Base-by-base conservation (phyloP, 2,797 vertebrate species). In the Hydrolagus colliei region DNA sequence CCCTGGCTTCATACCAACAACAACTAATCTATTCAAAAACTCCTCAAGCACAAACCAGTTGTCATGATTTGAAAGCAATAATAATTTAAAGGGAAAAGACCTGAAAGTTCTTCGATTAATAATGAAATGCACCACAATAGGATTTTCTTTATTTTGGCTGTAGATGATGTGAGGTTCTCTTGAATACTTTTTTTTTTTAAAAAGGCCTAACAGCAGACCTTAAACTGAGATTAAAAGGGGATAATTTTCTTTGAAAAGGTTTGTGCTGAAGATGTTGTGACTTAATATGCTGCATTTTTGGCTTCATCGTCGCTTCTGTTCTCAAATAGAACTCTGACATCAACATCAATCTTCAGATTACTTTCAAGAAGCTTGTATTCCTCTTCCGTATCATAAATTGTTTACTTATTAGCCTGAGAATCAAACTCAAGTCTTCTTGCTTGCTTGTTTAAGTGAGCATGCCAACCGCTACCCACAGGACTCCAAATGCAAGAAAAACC, bases 1-100 rank as follows among this genome's bases (percentile, higher is more conserved):
- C 14, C 20, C n/a, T 63, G 20, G 11, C n/a, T 79, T 63, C 59
- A 22, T 79, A 79, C 62, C 12, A 63, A 62, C 78, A 63, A 63
- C 22, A 80, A 65, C 8, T 65, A 80, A 80, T 80, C 62, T 65
- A 18, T 80, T 80, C 61, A 80, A 35, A 80, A 65, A 22, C 9
- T 6, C 62, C 62, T 80, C 62, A 65, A 27, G 62, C 78, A 63
- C 13, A 35, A 80, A 35, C 22, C 35, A 65, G 62, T 32, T 63
- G 67, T 67, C n/a, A 32, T 80, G 32, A 80, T 13, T 67, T 27
- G 67, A 80, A 9, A 67, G 35, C 62, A 67, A 12, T 27, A 67
- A 80, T 22, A 63, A 32, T 32, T 35, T 13, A 32, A 80, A 32
- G 8, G 61, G 32, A 61, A 10, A 20, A 27, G 18, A 4, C 7